Conservation (phyloP, 1,140 invertebrate genomes). For the Plodia interpunctella region DNA sequence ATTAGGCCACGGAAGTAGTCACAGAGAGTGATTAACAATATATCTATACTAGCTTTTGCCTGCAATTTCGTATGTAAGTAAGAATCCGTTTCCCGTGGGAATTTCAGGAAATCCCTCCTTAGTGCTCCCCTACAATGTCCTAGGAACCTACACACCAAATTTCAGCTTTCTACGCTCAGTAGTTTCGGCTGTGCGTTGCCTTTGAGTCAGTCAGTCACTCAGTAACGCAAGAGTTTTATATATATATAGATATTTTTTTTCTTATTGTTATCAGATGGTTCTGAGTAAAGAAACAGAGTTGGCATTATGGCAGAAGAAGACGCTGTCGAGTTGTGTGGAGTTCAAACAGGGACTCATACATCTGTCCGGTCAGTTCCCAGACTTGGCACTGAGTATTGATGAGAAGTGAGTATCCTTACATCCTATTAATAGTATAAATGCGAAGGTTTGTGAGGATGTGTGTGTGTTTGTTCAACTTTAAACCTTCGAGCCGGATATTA, state of each 20-base stretch:
- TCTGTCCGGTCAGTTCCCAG: slow-evolving; percentile 41
- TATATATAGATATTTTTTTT: not conserved
- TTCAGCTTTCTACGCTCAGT: too few species aligned
- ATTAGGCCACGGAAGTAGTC: too few species aligned
- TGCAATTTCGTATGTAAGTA: too few species aligned
- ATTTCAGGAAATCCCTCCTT: too few species aligned
- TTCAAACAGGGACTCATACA: slow-evolving; percentile 63
- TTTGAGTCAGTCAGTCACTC: too few species aligned
- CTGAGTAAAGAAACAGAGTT: slow-evolving; percentile 51
- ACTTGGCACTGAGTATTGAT: slow-evolving; percentile 39
- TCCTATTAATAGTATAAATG: slow-evolving; percentile 13
- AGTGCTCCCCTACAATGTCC: too few species aligned
- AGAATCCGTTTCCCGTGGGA: too few species aligned
- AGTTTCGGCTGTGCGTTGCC: too few species aligned
- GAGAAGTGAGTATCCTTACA: slow-evolving; percentile 34
- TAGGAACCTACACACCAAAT: too few species aligned
- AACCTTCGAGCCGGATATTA: not conserved
- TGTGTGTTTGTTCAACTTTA: not conserved
- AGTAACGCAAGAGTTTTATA: too few species aligned
- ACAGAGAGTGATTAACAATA: too few species aligned
- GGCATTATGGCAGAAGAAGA: slow-evolving; percentile 56
- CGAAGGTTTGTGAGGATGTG: not conserved
- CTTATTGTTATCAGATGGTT: slow-evolving; percentile 34
- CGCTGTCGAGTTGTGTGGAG: slow-evolving; percentile 54
- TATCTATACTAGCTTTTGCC: too few species aligned